Evolutionary conservation across 2,113 vertebrate genomes (phyloP).

Genomic region (Toxotes jaculatrix): DNA sequence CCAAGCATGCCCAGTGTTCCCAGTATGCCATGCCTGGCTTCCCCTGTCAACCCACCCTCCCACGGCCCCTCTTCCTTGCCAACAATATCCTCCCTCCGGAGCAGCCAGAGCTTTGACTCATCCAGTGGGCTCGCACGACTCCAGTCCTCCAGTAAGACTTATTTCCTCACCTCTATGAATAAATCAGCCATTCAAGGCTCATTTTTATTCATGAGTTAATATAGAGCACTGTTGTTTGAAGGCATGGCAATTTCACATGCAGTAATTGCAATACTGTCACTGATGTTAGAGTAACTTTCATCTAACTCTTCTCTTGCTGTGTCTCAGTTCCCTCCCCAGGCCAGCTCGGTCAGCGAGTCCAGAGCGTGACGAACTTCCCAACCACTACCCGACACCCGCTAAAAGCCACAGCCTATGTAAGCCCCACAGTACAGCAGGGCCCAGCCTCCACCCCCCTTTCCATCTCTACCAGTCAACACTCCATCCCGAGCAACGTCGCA

Average conservation of each 20-base stretch:
- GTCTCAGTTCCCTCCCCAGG: constrained; percentile 91
- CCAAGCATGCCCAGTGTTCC: constrained; percentile 95
- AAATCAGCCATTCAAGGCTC: background rate
- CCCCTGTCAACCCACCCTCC: constrained; percentile 76
- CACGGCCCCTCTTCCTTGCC: constrained; percentile 87
- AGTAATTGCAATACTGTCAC: background rate
- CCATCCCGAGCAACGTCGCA: constrained; percentile 87
- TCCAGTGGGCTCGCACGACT: constrained; percentile 91
- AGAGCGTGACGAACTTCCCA: constrained; percentile 94
- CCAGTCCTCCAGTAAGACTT: constrained; percentile 92
- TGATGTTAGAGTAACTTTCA: background rate
- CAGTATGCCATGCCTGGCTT: constrained; percentile 87
- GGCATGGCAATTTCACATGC: background rate
- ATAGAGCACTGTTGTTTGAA: background rate
- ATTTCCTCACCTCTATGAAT: constrained; percentile 23
- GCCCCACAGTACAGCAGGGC: constrained; percentile 95
- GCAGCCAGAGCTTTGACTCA: constrained; percentile 97
- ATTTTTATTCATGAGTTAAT: constrained; percentile 21
- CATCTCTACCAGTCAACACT: constrained; percentile 85
- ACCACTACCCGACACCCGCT: constrained; percentile 87
- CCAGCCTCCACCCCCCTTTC: constrained; percentile 79
- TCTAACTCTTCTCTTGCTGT: constrained; percentile 6
- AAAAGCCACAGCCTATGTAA: constrained; percentile 98
- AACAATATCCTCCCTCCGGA: constrained; percentile 88
- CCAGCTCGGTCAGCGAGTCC: constrained; percentile 92